Conservation (phyloP, 1,140 invertebrate species). For the Lucilia cuprina region DNA sequence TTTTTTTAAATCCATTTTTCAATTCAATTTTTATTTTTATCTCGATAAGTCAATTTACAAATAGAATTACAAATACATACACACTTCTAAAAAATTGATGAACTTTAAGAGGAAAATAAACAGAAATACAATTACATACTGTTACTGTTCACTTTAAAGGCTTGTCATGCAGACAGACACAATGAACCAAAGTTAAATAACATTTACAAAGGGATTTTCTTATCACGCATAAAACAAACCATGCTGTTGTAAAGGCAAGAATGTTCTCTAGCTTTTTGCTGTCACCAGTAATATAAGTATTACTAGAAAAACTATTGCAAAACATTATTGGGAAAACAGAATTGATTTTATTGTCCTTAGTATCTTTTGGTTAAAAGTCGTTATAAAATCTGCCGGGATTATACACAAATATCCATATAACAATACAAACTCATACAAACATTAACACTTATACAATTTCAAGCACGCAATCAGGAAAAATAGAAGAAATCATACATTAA, state of each 20-base stretch:
- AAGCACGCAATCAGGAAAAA: background rate
- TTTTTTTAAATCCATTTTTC: too few relatives aligned
- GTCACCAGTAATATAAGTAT: too few relatives aligned
- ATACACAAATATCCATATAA: too few relatives aligned
- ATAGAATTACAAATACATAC: background rate
- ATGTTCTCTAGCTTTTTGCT: too few relatives aligned
- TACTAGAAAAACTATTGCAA: too few relatives aligned
- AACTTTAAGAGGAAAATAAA: background rate
- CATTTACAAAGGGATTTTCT: slow-evolving; percentile 19
- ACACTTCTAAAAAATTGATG: background rate
- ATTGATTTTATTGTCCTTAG: too few relatives aligned
- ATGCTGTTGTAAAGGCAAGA: too few relatives aligned
- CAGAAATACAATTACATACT: background rate
- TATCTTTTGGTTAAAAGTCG: too few relatives aligned
- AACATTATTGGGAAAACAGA: too few relatives aligned
- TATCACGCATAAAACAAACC: background rate
- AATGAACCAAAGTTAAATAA: slow-evolving; percentile 23
- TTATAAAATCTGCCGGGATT: too few relatives aligned
- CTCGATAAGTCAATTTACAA: slow-evolving; percentile 1
- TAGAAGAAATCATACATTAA: background rate
- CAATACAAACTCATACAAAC: background rate
- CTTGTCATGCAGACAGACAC: background rate
- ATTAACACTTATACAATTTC: background rate
- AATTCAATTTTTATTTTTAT: slow-evolving; percentile 12
- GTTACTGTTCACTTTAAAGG: background rate